phyloP scores from a whole-genome alignment of 2,113 vertebrate genomes.

The Phalacrocorax carbo region DNA sequence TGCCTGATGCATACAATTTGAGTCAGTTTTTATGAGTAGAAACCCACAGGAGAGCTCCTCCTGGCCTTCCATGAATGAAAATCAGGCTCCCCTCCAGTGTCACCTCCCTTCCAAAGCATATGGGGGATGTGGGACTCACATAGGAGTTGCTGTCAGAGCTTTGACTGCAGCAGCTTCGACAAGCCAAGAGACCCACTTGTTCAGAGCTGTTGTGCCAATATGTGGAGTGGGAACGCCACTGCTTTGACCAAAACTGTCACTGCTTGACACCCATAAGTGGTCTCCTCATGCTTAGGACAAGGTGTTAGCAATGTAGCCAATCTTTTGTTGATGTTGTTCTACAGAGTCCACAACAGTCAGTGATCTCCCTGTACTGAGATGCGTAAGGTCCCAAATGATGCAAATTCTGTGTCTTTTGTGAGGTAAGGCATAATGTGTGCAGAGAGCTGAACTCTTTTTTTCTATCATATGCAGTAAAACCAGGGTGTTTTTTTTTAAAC shows the following conservation, averaged over 20 bases:
- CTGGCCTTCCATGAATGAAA: background rate
- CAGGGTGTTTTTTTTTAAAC: too few species aligned
- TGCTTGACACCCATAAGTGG: background rate
- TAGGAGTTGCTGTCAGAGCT: background rate
- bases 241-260: background rate
- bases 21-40: background rate
- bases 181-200: rapidly evolving
- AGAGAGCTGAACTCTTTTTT: background rate
- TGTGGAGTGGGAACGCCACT: background rate
- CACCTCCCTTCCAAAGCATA: background rate
- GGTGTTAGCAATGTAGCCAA: background rate
- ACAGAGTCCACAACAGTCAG: background rate
- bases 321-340: background rate
- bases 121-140: background rate
- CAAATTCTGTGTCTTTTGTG: background rate
- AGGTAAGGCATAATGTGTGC: background rate
- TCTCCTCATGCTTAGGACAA: background rate
- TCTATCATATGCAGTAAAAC: background rate
- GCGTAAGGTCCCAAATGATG: background rate
- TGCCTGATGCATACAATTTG: background rate
- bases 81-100: background rate
- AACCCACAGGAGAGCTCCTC: background rate
- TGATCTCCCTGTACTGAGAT: background rate
- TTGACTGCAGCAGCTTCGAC: background rate
- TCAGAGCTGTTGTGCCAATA: rapidly evolving